A percentile compares a stretch with the other conserved stretches of the same genome.
phyloP scores from a whole-genome alignment of 2,888 invertebrate genomes.

The Pandemis cinnamomeana region DNA sequence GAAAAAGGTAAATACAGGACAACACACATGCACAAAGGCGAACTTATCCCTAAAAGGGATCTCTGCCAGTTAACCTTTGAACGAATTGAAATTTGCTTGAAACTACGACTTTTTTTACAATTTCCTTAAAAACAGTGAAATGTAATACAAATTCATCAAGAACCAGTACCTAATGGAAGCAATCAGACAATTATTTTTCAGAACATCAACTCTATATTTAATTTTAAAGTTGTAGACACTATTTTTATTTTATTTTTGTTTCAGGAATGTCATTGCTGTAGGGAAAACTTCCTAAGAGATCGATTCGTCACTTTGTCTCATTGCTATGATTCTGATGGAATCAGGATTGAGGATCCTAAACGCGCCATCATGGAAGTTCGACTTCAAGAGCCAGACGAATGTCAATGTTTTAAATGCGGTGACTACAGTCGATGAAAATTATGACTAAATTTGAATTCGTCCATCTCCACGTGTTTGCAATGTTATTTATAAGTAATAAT shows the following conservation, averaged over 20 bases:
- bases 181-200: no score
- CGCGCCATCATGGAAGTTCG: slow-evolving; percentile 91
- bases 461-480: not conserved
- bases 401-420: slow-evolving; percentile 95
- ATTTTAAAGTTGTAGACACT: no score
- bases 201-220: no score
- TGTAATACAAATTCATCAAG: no score
- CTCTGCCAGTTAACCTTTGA: no score
- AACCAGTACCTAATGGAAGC: no score
- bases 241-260: slow-evolving; percentile 46
- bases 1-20: no score
- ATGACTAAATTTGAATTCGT: not conserved
- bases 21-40: no score
- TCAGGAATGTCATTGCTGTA: slow-evolving; percentile 96
- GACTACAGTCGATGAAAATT: slow-evolving; percentile 88
- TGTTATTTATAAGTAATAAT: not conserved
- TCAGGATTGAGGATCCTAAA: slow-evolving; percentile 88
- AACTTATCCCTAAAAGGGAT: no score
- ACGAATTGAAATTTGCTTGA: no score
- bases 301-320: slow-evolving; percentile 91
- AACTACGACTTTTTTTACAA: no score
- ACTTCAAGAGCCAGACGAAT: slow-evolving; percentile 93
- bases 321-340: slow-evolving; percentile 95
- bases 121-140: no score
- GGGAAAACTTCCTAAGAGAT: slow-evolving; percentile 93